These are phyloP conservation scores for Nymphalis polychloros DNA, from an alignment of 2,888 invertebrate species.

Conservation along the genomic window DNA sequence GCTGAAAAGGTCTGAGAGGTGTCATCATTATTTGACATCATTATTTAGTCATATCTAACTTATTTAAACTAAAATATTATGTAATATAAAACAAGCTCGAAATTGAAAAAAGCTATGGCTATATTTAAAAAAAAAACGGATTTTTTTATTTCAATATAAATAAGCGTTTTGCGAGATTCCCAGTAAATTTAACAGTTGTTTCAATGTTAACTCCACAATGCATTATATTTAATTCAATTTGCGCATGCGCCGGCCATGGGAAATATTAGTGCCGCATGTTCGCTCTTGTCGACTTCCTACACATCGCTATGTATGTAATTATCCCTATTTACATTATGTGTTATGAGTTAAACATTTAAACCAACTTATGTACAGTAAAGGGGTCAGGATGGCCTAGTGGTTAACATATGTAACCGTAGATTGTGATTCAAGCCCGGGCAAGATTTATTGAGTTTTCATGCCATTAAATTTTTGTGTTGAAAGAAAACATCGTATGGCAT, in stretches of 20 bases:
- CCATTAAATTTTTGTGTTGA: no score
- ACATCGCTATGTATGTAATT: constrained; percentile 6
- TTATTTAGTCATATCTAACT: no score
- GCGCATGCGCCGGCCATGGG: constrained; percentile 26
- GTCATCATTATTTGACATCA: no score
- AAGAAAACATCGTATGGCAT: no score
- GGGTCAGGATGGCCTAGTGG: no score
- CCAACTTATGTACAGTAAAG: not conserved
- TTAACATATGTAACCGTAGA: no score
- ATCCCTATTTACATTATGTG: constrained; percentile 3
- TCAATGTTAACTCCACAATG: constrained; percentile 15
- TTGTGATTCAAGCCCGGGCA: no score
- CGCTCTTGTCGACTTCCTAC: constrained; percentile 36
- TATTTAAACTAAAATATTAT: no score
- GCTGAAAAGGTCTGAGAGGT: no score
- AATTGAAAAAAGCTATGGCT: not conserved
- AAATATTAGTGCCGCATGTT: constrained; percentile 35
- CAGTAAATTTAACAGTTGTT: not conserved
- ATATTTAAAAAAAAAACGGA: not conserved
- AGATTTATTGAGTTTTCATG: no score
- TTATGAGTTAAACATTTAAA: constrained; percentile 1
- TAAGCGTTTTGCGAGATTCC: not conserved
- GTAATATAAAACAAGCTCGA: no score
- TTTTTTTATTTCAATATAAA: not conserved
- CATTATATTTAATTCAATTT: constrained; percentile 28